A percentile compares a stretch with the other conserved stretches of the same genome.
These are phyloP conservation scores for Hypomesus transpacificus DNA, from an alignment of 2,113 vertebrate genomes.

Conservation along the genomic window DNA sequence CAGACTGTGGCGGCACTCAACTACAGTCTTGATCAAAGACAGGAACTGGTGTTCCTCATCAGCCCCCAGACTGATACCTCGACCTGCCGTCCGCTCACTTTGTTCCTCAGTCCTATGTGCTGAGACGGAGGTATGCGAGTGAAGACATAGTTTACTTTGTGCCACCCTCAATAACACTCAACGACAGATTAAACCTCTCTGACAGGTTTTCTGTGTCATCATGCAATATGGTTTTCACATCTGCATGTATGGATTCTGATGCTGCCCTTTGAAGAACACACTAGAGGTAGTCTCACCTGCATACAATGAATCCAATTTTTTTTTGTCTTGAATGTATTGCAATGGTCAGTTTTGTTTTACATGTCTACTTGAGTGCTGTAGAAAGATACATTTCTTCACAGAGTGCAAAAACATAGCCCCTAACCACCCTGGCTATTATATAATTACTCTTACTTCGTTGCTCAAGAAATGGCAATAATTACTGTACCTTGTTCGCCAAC, in stretches of 20 bases:
- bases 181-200: conserved; percentile 40
- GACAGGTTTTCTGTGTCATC: conserved; percentile 45
- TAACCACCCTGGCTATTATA: no score
- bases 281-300: conserved; percentile 39
- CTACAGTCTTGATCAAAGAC: conserved; percentile 58
- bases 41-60: conserved; percentile 46
- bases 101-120: conserved; percentile 34
- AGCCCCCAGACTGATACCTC: conserved; percentile 44
- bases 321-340: background rate
- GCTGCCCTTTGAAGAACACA: conserved; percentile 39
- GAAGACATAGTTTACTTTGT: conserved; percentile 48
- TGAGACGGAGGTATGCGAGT: conserved; percentile 39
- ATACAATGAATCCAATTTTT: conserved; percentile 41
- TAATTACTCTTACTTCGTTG: no score
- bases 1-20: conserved; percentile 53
- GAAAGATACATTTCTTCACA: background rate
- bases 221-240: conserved; percentile 33
- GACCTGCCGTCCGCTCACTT: conserved; percentile 41
- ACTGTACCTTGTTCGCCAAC: conserved; percentile 47
- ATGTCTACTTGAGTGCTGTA: background rate
- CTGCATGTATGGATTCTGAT: conserved; percentile 22
- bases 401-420: no score
- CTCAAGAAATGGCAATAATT: conserved; percentile 21
- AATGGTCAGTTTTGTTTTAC: background rate
- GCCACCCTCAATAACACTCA: conserved; percentile 25